These are phyloP conservation scores for Rafetus swinhoei DNA, from an alignment of 2,113 vertebrate species.

Conservation along the genomic window DNA sequence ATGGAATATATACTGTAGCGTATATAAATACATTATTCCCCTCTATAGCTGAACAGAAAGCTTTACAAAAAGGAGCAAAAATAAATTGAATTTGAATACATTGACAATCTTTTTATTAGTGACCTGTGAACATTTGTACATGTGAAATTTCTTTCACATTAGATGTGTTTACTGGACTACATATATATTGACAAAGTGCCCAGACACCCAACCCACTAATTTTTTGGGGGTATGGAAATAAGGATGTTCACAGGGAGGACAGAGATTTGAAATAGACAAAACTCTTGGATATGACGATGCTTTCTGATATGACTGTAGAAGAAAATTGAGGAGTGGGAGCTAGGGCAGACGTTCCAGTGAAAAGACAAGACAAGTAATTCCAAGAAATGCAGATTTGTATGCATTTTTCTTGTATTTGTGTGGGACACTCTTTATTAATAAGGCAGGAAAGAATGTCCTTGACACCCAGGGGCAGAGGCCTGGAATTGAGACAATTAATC, in stretches of 20 bases:
- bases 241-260: neutral
- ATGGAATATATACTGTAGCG: neutral
- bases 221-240: neutral
- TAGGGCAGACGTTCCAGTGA: neutral
- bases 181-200: neutral
- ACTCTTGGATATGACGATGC: neutral
- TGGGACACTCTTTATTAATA: neutral
- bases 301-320: neutral
- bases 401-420: neutral
- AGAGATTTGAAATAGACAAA: neutral
- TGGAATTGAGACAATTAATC: neutral
- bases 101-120: neutral
- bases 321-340: neutral
- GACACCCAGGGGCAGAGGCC: neutral
- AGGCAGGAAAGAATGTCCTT: neutral
- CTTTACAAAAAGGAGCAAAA: neutral
- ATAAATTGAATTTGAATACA: neutral
- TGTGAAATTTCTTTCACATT: neutral
- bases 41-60: neutral
- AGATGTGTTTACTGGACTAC: neutral
- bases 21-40: neutral
- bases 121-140: neutral
- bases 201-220: neutral
- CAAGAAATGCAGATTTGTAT: neutral
- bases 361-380: neutral